Evolutionary conservation across 2,113 vertebrate species (phyloP), one percentile per base, ranked within the genome.

Genomic region (Aptenodytes forsteri): DNA sequence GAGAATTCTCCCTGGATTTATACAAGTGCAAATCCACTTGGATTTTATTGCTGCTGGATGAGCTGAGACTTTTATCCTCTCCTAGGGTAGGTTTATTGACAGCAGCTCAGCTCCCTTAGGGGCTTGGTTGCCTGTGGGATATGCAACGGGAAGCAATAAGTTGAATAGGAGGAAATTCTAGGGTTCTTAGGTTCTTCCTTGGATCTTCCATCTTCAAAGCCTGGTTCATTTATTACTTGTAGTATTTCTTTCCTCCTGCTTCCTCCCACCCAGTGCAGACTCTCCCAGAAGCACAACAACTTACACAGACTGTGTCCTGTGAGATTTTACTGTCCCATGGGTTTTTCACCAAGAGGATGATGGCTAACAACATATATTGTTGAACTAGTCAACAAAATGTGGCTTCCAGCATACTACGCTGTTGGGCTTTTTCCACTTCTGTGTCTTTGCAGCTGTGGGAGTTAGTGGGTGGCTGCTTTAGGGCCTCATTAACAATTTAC

Each of bases 401-500:
- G 59, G 58, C 78, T 93, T 62, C 82, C 82, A 93, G 71, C 82
- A 21, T 16, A 8, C 62, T 59, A 21, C 11, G 2, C 0, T 25
- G 23, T 13, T 72, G 81, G n/a, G 42, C 62, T 93, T 85, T 71
- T 80, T 55, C 67, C 50, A 58, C 50, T 83, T 77, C 70, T 26
- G 12, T 38, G 71, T 70, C 40, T 91, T 49, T 70, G 82, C 76
- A 58, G 73, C 75, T 59, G 20, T 83, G 78, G 66, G 77, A 86
- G 92, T 80, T 80, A 32, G 73, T 72, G 78, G 87, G 89, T 83
- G 96, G 96, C 71, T 95, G 96, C 94, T 95, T 85, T 83, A 70
- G 87, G 94, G 82, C 88, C 67, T 96, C 72, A 77, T 97, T 89
- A 96, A 93, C 84, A 78, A 91, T 94, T 89, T 83, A 85, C 42